Evolutionary conservation across 2,113 vertebrate species (phyloP), one percentile per base, ranked within the genome.

Genomic region (Leptocoma aspasia): DNA sequence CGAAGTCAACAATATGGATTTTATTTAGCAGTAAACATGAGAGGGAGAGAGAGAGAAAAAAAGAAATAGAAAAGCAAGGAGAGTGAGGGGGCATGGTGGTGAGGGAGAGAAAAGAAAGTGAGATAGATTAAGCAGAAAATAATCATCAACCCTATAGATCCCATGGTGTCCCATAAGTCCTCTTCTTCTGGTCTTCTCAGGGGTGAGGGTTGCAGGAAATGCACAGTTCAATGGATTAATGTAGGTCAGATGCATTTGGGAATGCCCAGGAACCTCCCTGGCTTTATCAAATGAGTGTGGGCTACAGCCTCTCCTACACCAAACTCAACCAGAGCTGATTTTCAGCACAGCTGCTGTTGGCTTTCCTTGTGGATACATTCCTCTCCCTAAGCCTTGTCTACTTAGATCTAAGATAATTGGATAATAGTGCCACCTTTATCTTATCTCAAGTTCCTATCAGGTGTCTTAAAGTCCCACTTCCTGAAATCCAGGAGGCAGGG

Each of bases 151-250:
- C 17, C 44, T 44, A 18, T 6, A 31, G 3, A 21, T 15, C 6
- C 37, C 31, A 11, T 30, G 30, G 3, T 14, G 5, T 19, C 24
- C 13, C 2, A 2, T 21, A 5, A 2, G 2, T 42, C 22, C 7
- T 37, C 10, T 50, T 56, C 28, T 65, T 66, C 42, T 42, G 13
- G 9, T 42, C 26, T 59, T 59, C 20, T 50, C 20, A 18, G 37
- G 9, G 21, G 9, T 77, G 27, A 9, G 17, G 11, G 26, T 6
- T 35, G 21, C 17, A 59, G 0, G 0, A 59, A 77, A 52, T 27
- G 52, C 26, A 42, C 7, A 50, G 7, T 27, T 68, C 16, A 26
- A 60, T 3, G 10, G 19, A 35, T 65, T 57, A 30, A 28, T 41
- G 12, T 5, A 41, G 12, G 30, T 30, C 30, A n/a, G 50, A 19